These are phyloP conservation scores for Pleuronectes platessa DNA, from an alignment of 2,113 vertebrate genomes.

Conservation along the genomic window DNA sequence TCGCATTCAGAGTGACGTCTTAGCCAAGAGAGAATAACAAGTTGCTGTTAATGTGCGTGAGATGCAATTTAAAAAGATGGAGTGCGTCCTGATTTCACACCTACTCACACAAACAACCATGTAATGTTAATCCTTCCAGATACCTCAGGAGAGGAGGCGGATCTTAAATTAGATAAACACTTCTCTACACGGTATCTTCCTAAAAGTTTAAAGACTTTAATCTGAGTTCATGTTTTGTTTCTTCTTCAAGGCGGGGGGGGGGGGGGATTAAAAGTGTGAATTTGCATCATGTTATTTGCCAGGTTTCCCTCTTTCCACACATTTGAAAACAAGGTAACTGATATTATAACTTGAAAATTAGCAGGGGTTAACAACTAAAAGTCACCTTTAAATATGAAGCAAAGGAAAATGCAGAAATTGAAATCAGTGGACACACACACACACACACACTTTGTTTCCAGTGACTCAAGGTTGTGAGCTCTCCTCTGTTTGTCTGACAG, in stretches of 20 bases:
- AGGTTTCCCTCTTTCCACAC: background rate
- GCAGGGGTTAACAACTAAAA: too few relatives aligned
- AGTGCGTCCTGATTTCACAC: background rate
- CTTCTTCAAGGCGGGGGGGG: too few relatives aligned
- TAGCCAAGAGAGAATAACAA: background rate
- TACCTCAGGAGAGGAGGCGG: background rate
- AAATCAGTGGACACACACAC: background rate
- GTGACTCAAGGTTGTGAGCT: background rate
- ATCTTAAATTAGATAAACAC: background rate
- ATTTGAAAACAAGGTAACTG: background rate
- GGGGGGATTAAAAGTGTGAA: too few relatives aligned
- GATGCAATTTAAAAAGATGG: background rate
- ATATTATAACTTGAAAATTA: too few relatives aligned
- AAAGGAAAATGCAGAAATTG: too few relatives aligned
- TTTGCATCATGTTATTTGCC: too few relatives aligned
- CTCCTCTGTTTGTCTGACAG: constrained; percentile 33
- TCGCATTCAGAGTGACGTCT: background rate
- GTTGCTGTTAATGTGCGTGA: background rate
- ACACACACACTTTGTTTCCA: background rate
- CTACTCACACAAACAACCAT: background rate
- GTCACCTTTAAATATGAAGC: too few relatives aligned
- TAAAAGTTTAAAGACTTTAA: background rate
- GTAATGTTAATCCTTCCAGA: background rate
- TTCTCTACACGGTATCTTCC: too few relatives aligned
- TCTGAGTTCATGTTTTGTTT: background rate